These are phyloP conservation scores for Equus quagga DNA, from an alignment of 2,113 vertebrate species.

Conservation along the genomic window DNA sequence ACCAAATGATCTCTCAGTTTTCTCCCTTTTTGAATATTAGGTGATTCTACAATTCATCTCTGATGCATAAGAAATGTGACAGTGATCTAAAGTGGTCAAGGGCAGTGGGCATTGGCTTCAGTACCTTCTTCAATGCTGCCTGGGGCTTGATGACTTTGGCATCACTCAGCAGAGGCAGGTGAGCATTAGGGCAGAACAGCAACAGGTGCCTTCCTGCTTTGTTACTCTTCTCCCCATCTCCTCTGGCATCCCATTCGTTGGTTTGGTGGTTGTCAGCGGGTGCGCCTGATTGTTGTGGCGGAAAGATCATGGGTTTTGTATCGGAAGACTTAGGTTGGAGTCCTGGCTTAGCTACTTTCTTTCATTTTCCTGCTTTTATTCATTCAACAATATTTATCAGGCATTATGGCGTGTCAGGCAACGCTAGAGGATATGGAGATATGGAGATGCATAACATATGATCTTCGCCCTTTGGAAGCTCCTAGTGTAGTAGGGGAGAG, in stretches of 20 bases:
- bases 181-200: background rate
- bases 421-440: background rate
- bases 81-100: background rate
- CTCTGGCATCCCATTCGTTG: background rate
- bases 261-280: background rate
- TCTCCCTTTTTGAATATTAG: background rate
- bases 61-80: background rate
- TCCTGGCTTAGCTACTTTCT: background rate
- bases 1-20: background rate
- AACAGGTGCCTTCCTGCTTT: background rate
- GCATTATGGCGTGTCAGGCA: background rate
- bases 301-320: background rate
- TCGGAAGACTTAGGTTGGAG: background rate
- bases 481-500: background rate
- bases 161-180: background rate
- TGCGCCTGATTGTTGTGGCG: background rate
- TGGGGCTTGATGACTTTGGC: background rate
- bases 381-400: background rate
- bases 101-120: background rate
- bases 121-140: background rate
- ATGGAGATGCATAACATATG: background rate
- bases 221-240: background rate
- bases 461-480: background rate
- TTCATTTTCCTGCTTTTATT: background rate
- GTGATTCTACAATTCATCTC: background rate